Evolutionary conservation across 2,888 invertebrate species (phyloP).

Genomic region (Cyaniris semiargus): DNA sequence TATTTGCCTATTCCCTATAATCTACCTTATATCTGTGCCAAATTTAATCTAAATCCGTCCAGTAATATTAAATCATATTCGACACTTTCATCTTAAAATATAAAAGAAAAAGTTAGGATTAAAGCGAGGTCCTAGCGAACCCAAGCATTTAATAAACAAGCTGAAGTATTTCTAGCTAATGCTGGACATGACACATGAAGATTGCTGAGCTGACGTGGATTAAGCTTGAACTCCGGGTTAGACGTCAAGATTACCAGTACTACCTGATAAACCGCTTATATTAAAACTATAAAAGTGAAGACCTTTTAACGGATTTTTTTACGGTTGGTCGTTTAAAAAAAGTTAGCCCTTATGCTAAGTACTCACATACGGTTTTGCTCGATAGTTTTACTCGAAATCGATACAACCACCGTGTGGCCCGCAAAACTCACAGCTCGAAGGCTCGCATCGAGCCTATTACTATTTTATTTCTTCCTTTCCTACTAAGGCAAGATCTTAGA

Average conservation of each 20-base stretch:
- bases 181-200: constrained; percentile 8
- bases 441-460: too few relatives aligned
- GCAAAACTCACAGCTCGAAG: too few relatives aligned
- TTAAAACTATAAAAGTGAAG: not conserved
- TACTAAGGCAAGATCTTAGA: too few relatives aligned
- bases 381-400: too few relatives aligned
- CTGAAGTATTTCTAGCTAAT: not conserved
- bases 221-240: not conserved
- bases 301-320: not conserved
- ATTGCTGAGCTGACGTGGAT: not conserved
- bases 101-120: not conserved
- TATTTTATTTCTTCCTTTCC: too few relatives aligned
- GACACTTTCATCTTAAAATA: not conserved
- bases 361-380: too few relatives aligned
- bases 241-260: not conserved
- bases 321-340: too few relatives aligned
- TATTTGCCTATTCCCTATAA: too few relatives aligned
- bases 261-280: constrained; percentile 3
- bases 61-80: not conserved
- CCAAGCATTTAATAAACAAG: not conserved
- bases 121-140: not conserved
- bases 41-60: not conserved
- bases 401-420: too few relatives aligned
- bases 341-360: too few relatives aligned
- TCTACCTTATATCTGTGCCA: not conserved